Evolutionary conservation across 2,113 vertebrate species (phyloP).

Genomic region (Hyperoodon ampullatus): DNA sequence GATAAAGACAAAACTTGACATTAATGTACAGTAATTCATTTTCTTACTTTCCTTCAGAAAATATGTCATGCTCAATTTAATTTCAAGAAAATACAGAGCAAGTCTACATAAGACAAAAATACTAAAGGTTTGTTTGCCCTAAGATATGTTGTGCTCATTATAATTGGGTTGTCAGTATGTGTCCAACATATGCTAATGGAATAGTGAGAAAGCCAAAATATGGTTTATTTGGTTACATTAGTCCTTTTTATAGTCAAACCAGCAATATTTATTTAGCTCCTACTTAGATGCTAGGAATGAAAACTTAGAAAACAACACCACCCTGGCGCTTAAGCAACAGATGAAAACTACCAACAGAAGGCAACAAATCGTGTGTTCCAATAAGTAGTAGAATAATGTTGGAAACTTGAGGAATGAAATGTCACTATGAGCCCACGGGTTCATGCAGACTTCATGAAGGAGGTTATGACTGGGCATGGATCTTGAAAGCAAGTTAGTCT

Average conservation of each 20-base stretch:
- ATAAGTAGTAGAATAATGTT: fast-evolving
- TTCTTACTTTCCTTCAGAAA: constrained; percentile 63
- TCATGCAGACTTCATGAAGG: background rate
- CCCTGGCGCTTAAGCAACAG: background rate
- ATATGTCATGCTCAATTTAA: constrained; percentile 53
- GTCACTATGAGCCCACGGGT: background rate
- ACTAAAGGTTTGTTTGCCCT: constrained; percentile 16
- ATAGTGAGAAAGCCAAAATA: background rate
- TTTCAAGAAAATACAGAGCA: constrained; percentile 52
- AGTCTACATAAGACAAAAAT: constrained; percentile 46
- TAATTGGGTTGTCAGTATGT: constrained; percentile 46
- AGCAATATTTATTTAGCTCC: background rate
- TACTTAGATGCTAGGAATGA: background rate
- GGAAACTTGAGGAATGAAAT: background rate
- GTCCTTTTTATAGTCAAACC: background rate
- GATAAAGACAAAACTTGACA: constrained; percentile 66
- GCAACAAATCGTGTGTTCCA: fast-evolving
- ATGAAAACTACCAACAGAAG: background rate
- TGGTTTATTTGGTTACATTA: background rate
- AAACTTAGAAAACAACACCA: background rate
- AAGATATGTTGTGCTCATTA: constrained; percentile 18
- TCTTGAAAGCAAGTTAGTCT: background rate
- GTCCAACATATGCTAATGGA: constrained; percentile 47
- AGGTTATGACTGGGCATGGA: background rate
- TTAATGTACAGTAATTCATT: constrained; percentile 29